Conservation (phyloP, 2,113 vertebrate species). For the Tupaia chinensis region DNA sequence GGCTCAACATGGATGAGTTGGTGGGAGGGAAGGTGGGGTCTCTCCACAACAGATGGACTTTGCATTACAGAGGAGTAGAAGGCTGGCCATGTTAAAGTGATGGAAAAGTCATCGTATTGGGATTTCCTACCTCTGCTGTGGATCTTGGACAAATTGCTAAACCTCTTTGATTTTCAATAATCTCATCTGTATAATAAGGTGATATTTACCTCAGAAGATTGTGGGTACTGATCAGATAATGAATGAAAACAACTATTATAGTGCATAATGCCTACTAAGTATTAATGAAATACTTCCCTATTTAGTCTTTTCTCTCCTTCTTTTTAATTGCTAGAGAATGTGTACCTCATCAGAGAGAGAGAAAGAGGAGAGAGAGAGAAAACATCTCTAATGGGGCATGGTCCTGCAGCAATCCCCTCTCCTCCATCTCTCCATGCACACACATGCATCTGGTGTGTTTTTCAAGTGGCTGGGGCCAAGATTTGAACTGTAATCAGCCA, state of each 20-base stretch:
- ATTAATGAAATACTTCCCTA: neutral
- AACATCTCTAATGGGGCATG: too few relatives aligned
- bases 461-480: too few relatives aligned
- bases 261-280: too few relatives aligned
- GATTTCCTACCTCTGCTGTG: constrained; percentile 23
- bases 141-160: neutral
- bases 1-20: neutral
- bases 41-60: neutral
- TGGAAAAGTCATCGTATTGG: neutral
- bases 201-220: neutral
- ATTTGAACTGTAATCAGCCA: too few relatives aligned
- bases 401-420: too few relatives aligned
- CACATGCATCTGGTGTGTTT: too few relatives aligned
- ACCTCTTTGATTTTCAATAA: neutral
- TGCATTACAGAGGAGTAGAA: neutral
- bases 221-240: neutral
- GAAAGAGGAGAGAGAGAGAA: too few relatives aligned
- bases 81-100: neutral
- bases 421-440: too few relatives aligned
- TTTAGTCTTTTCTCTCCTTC: neutral
- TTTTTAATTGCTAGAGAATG: neutral
- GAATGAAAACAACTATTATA: neutral
- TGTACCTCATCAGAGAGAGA: too few relatives aligned
- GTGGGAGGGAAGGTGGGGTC: neutral
- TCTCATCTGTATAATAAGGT: neutral